phyloP scores from a whole-genome alignment of 2,797 vertebrate genomes.

The Gambelia wislizenii region DNA sequence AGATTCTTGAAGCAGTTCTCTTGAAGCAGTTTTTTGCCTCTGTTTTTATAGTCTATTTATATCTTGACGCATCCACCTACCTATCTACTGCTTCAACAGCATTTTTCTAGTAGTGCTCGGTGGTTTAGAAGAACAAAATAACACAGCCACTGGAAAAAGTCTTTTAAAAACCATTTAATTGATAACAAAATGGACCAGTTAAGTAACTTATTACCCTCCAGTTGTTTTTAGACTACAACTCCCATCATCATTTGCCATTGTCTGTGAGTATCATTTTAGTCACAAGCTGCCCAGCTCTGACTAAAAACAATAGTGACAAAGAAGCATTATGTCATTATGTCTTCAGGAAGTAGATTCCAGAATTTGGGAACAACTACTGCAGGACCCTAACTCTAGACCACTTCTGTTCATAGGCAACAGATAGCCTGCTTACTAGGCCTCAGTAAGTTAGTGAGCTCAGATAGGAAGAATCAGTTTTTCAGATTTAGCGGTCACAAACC shows the following conservation, averaged over 20 bases:
- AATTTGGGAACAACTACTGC: not conserved
- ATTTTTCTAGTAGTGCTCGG: not conserved
- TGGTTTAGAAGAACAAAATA: not conserved
- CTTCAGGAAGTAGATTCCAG: not conserved
- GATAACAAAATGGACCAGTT: not conserved
- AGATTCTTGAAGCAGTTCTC: constrained; percentile 11
- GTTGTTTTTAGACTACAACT: not conserved
- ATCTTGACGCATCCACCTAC: not conserved
- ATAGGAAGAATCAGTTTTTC: not conserved
- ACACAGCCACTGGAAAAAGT: not conserved
- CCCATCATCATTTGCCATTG: not conserved
- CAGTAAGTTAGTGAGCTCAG: not conserved
- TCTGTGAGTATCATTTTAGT: not conserved
- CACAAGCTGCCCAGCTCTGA: not conserved
- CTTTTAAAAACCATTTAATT: not conserved
- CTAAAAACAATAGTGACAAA: not conserved
- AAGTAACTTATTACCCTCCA: not conserved
- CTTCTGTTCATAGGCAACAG: not conserved
- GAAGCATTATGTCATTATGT: not conserved
- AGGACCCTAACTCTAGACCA: not conserved
- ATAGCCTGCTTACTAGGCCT: not conserved
- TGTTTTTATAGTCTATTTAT: not conserved
- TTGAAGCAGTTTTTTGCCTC: constrained; percentile 2
- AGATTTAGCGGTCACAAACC: not conserved
- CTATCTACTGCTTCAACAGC: not conserved